These are phyloP conservation scores for Tor tambroides DNA, from an alignment of 2,113 vertebrate species.

Conservation along the genomic window DNA sequence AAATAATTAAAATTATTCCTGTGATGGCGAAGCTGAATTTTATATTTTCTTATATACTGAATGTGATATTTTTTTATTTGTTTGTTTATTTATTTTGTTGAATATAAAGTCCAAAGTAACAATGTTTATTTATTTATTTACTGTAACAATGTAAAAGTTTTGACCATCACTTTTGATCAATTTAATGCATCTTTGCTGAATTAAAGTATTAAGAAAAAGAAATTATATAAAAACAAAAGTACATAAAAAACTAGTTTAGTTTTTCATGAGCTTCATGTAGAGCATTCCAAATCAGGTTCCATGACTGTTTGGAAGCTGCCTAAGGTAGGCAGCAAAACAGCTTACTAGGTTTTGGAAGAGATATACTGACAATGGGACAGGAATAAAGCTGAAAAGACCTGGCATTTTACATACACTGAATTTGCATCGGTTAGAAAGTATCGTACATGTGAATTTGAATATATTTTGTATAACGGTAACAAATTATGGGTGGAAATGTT, in stretches of 20 bases:
- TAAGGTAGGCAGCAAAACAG: background rate
- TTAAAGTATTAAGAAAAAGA: background rate
- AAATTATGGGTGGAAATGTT: background rate
- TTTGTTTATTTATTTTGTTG: too few species aligned
- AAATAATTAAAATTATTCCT: too few species aligned
- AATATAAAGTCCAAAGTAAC: too few species aligned
- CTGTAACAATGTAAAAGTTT: background rate
- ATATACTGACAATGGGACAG: background rate
- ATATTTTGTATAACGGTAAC: background rate
- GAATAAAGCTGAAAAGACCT: background rate
- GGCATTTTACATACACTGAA: background rate
- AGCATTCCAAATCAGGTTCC: background rate
- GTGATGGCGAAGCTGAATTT: too few species aligned
- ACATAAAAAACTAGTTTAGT: background rate
- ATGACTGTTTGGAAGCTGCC: background rate
- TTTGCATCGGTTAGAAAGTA: background rate
- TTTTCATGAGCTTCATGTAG: background rate
- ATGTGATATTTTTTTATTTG: too few species aligned
- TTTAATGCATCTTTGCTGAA: background rate
- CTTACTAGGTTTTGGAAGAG: background rate
- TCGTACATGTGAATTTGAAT: background rate
- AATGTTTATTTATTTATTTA: too few species aligned
- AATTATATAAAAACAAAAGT: background rate
- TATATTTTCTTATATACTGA: too few species aligned
- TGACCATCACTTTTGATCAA: background rate